Evolutionary conservation across 35 echinoderm and acorn worm species (phyloP).

Genomic region (Eucidaris tribuloides): DNA sequence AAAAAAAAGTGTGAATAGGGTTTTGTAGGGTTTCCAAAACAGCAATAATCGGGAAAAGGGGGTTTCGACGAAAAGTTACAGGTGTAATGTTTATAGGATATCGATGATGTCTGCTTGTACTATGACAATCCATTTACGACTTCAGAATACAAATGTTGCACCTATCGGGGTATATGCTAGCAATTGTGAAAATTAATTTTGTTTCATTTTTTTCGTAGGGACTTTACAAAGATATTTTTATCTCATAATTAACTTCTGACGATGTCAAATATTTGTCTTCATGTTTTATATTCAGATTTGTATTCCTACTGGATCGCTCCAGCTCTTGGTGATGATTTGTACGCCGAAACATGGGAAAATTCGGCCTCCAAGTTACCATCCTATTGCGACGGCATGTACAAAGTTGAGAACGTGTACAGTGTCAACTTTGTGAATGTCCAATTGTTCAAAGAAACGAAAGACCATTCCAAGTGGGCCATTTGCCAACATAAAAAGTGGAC

Average conservation of each 20-base stretch:
- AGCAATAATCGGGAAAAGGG: no score
- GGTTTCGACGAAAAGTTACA: no score
- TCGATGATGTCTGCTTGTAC: no score
- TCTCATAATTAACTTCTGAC: not conserved
- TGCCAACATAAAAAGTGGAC: conserved; percentile 17
- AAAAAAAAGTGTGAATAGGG: no score
- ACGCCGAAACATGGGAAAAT: not conserved
- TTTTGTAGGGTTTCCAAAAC: no score
- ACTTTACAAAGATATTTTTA: not conserved
- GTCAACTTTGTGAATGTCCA: not conserved
- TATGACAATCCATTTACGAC: no score
- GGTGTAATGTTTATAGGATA: no score
- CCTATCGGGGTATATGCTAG: no score
- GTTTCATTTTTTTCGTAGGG: not conserved
- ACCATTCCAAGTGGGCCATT: conserved; percentile 28
- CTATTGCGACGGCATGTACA: not conserved
- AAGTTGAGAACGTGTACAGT: not conserved
- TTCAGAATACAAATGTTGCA: no score
- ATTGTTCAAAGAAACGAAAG: not conserved
- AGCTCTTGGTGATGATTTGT: not conserved
- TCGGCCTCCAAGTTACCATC: not conserved
- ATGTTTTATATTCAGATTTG: not conserved
- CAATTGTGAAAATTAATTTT: no score
- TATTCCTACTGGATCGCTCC: conserved; percentile 10
- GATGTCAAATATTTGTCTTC: not conserved